phyloP scores from a whole-genome alignment of 2,888 invertebrate species.

The Coleophora deauratella region DNA sequence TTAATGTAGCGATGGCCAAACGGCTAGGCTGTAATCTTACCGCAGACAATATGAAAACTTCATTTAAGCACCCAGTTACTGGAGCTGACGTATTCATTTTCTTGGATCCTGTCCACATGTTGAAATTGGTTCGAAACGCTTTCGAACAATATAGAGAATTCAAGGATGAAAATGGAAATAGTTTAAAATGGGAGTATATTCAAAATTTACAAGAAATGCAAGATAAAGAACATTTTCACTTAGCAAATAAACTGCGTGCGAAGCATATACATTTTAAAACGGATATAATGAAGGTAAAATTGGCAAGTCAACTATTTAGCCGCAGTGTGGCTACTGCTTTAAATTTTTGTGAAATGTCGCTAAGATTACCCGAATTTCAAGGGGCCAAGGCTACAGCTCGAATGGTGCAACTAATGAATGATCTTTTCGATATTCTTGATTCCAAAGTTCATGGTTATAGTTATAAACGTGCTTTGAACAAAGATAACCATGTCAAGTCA shows the following conservation, averaged over 20 bases:
- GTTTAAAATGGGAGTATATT: background rate
- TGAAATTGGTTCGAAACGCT: slow-evolving; percentile 15
- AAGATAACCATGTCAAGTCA: background rate
- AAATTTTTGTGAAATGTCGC: background rate
- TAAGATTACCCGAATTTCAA: background rate
- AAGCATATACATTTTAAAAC: slow-evolving; percentile 9
- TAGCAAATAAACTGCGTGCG: slow-evolving; percentile 6
- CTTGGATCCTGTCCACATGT: slow-evolving; percentile 13
- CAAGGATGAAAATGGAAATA: slow-evolving; percentile 1
- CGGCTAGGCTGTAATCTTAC: slow-evolving; percentile 13
- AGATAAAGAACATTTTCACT: slow-evolving; percentile 6
- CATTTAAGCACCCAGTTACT: slow-evolving; percentile 2
- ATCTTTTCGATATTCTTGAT: slow-evolving; percentile 8
- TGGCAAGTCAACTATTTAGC: slow-evolving; percentile 11
- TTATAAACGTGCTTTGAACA: slow-evolving; percentile 4
- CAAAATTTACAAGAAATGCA: slow-evolving; percentile 6
- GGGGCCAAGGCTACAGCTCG: background rate
- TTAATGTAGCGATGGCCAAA: slow-evolving; percentile 16
- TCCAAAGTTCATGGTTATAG: slow-evolving; percentile 4
- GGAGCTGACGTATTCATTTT: slow-evolving; percentile 3
- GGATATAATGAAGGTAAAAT: slow-evolving; percentile 14
- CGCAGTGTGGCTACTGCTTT: slow-evolving; percentile 6
- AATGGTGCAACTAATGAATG: slow-evolving; percentile 1
- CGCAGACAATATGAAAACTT: slow-evolving; percentile 2
- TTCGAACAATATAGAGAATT: slow-evolving; percentile 9